Percentiles rank a stretch among this genome's conserved stretches.
Conservation (phyloP, 2,797 vertebrate species). For the Pteropus rufus region DNA sequence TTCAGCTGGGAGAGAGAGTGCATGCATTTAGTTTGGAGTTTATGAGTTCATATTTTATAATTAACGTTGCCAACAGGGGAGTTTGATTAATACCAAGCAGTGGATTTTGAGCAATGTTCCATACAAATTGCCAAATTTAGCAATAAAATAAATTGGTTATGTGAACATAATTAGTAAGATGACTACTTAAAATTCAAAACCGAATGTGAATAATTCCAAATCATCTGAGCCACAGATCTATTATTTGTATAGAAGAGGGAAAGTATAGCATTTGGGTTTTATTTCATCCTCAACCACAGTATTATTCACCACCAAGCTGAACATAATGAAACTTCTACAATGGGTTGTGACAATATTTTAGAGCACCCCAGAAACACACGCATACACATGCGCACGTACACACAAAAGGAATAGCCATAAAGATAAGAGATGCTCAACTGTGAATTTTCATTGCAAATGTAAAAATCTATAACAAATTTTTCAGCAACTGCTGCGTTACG, state of each 20-base stretch:
- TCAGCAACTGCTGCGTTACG: neutral
- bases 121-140: conserved; percentile 83
- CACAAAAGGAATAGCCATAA: neutral
- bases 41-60: conserved; percentile 85
- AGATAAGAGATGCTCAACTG: conserved; percentile 34
- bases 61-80: conserved; percentile 85
- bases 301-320: conserved; percentile 39
- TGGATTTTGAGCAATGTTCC: conserved; percentile 84
- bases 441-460: conserved; percentile 36
- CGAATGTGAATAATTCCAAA: conserved; percentile 66
- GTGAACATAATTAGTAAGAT: conserved; percentile 79
- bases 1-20: conserved; percentile 77
- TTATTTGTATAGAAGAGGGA: conserved; percentile 67
- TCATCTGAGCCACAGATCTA: conserved; percentile 67
- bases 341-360: conserved; percentile 39
- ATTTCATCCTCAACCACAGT: conserved; percentile 58
- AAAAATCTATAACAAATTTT: conserved; percentile 39
- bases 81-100: conserved; percentile 84
- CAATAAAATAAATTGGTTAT: conserved; percentile 84
- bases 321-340: conserved; percentile 52
- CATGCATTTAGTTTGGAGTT: conserved; percentile 77
- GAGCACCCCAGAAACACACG: conserved; percentile 27
- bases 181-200: conserved; percentile 78
- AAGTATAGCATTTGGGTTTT: conserved; percentile 58
- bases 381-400: rapidly evolving